Evolutionary conservation across 1,140 invertebrate species (phyloP), one percentile per base, ranked within the genome.

Genomic region (Proctacanthus coquilletti): DNA sequence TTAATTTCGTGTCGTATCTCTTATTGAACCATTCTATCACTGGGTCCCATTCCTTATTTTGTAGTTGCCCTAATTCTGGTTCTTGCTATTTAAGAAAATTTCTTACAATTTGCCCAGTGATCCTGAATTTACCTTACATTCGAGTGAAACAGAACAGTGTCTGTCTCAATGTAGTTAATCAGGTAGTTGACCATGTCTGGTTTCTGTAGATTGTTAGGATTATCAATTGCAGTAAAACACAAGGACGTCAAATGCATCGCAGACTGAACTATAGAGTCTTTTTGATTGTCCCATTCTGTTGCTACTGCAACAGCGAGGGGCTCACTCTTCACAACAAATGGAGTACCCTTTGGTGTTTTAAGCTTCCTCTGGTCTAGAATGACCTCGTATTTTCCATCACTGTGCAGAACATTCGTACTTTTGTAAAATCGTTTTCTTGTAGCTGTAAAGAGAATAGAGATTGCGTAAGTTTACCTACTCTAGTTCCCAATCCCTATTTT

Each of bases 171-270:
- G 56, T 76, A 92, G 48, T 84, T 80, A 5, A 89, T 52, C 44
- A 92, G 73, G 49, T 82, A 75, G 49, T 74, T 71, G 5, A 79
- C 75, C 41, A 94, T 73, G 52, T 84, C 74, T 46, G 74, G 64
- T 52, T 80, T 78, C n/a, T 61, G 79, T 37, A 79, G 66, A 43
- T 80, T 74, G 46, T 80, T 78, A 13, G 91, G 91, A 67, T 96
- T 96, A 57, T 97, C 93, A 33, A 91, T 60, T 40, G 77, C 75
- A 21, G 87, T 94, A 50, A 87, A 92, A 49, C 83, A 84, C 5
- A 97, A 62, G n/a, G 80, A 74, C 15, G 83, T 93, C 76, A 96
- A 64, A 61, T 94, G 87, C 89, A 95, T 94, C 37, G 68, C 71
- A 40, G 77, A 75, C 49, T 74, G 75, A 39, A 79, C 62, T 39